Conservation (phyloP, 2,113 vertebrate genomes). For the Perognathus longimembris region DNA sequence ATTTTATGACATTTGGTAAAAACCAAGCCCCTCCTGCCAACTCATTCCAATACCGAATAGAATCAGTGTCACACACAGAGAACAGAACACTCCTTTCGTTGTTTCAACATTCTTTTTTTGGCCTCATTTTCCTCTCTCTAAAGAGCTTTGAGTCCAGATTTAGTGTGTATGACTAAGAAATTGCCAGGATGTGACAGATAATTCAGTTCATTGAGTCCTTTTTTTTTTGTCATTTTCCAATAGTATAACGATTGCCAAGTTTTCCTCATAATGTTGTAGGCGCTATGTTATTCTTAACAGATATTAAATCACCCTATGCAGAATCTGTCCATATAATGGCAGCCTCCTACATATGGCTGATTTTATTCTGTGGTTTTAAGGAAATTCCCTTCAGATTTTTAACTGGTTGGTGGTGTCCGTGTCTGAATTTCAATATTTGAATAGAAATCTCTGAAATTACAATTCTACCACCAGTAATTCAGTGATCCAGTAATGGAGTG, state of each 20-base stretch:
- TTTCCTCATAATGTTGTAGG: conserved; percentile 15
- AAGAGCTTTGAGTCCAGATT: conserved; percentile 75
- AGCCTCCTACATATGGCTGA: conserved; percentile 21
- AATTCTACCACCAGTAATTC: not conserved
- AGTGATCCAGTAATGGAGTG: not conserved
- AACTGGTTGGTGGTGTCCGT: not conserved
- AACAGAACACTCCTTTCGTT: conserved; percentile 73
- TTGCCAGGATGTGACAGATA: conserved; percentile 75
- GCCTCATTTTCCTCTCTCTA: conserved; percentile 65
- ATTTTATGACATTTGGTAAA: conserved; percentile 61
- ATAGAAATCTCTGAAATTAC: conserved; percentile 46
- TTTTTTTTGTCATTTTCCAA: conserved; percentile 67
- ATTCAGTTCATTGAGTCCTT: conserved; percentile 78
- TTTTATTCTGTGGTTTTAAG: conserved; percentile 41
- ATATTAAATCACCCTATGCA: conserved; percentile 1
- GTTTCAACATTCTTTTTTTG: conserved; percentile 72
- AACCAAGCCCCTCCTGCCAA: conserved; percentile 61
- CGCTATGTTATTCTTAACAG: conserved; percentile 61
- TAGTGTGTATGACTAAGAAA: conserved; percentile 80
- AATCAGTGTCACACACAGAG: conserved; percentile 69
- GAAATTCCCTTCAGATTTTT: conserved; percentile 57
- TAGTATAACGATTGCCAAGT: conserved; percentile 72
- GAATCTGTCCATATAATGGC: conserved; percentile 19
- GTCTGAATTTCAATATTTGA: not conserved
- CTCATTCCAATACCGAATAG: conserved; percentile 59